A percentile compares a stretch with the other conserved stretches of the same genome.
Evolutionary conservation across 2,797 vertebrate genomes (phyloP).

Genomic region (Coilia nasus): DNA sequence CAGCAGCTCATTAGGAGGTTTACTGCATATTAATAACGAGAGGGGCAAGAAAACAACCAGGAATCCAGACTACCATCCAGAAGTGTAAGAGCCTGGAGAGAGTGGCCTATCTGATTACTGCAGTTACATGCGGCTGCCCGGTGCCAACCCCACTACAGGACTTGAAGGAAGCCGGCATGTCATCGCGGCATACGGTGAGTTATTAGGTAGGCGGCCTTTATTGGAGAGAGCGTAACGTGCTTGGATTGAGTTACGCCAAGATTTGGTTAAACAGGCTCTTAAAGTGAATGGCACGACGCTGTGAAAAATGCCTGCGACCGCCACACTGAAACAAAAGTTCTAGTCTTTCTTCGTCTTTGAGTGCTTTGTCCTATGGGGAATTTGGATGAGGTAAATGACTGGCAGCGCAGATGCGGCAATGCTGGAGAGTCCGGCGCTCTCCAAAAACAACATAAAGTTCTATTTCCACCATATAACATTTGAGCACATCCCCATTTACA

Average conservation of each 20-base stretch:
- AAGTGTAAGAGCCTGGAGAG: constrained; percentile 29
- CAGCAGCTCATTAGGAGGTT: constrained; percentile 52
- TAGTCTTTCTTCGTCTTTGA: constrained; percentile 45
- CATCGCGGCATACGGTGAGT: constrained; percentile 41
- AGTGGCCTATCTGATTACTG: constrained; percentile 46
- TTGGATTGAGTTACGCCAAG: constrained; percentile 47
- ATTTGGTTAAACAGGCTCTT: constrained; percentile 52
- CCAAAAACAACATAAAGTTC: constrained; percentile 57
- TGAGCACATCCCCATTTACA: constrained; percentile 38
- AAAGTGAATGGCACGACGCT: constrained; percentile 48
- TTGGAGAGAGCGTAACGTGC: constrained; percentile 41
- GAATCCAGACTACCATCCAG: constrained; percentile 44
- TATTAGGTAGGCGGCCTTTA: constrained; percentile 48
- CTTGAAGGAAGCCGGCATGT: constrained; percentile 49
- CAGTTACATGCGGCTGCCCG: constrained; percentile 30
- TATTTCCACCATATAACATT: constrained; percentile 47
- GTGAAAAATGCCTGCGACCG: constrained; percentile 53
- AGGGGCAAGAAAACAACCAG: constrained; percentile 29
- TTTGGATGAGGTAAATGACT: constrained; percentile 53
- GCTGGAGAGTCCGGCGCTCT: constrained; percentile 34
- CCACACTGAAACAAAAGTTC: constrained; percentile 41
- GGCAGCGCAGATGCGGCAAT: constrained; percentile 31
- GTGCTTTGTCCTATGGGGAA: constrained; percentile 36
- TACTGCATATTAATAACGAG: constrained; percentile 41
- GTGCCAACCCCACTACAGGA: constrained; percentile 35